Evolutionary conservation across 2,888 invertebrate genomes (phyloP).

Genomic region (Thymelicus acteon): DNA sequence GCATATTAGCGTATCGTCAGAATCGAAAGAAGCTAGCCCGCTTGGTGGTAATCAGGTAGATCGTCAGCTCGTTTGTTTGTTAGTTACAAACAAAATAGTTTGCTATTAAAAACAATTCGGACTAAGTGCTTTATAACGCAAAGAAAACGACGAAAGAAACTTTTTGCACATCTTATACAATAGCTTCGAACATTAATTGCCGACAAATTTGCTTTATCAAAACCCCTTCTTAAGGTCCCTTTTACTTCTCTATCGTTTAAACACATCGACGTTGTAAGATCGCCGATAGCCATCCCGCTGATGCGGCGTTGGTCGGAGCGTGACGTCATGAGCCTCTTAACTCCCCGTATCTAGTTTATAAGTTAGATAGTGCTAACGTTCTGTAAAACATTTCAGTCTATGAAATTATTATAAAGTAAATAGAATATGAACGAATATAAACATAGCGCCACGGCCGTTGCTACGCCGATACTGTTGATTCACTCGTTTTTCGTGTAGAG

Average conservation of each 20-base stretch:
- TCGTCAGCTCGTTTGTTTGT: too few species aligned
- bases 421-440: slow-evolving; percentile 72
- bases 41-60: too few species aligned
- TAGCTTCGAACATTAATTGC: too few species aligned
- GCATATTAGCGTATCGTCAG: too few species aligned
- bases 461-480: slow-evolving; percentile 67
- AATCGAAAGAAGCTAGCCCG: too few species aligned
- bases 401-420: slow-evolving; percentile 78
- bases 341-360: slow-evolving; percentile 21
- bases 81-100: too few species aligned
- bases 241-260: neutral
- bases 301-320: neutral
- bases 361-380: slow-evolving; percentile 46
- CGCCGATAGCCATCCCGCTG: neutral
- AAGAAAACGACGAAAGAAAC: too few species aligned
- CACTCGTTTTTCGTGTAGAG: slow-evolving; percentile 65
- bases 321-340: slow-evolving; percentile 35
- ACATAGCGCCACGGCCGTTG: slow-evolving; percentile 73
- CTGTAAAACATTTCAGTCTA: slow-evolving; percentile 71
- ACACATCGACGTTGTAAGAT: neutral
- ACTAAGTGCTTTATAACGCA: too few species aligned
- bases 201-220: neutral
- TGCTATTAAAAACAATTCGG: too few species aligned
- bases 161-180: too few species aligned
- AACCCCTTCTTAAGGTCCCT: neutral